phyloP scores from a whole-genome alignment of 2,797 vertebrate species.

The Dendrocincla fuliginosa region DNA sequence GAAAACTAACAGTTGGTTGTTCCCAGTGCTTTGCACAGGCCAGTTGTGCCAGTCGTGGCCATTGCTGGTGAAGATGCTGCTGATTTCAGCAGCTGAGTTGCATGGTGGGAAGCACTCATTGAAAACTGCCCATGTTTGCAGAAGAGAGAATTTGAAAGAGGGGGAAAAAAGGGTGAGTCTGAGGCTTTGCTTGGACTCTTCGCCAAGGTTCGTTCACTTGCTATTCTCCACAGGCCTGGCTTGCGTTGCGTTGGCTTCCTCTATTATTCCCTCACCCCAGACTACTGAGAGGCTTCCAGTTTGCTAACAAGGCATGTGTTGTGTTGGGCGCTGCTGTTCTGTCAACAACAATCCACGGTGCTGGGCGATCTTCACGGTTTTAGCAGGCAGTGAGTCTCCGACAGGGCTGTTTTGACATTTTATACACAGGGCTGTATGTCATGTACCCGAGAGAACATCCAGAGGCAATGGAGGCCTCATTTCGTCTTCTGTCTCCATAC shows the following conservation, averaged over 20 bases:
- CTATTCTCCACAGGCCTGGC: slow-evolving; percentile 49
- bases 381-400: slow-evolving; percentile 53
- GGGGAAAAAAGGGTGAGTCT: background rate
- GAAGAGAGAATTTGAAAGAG: slow-evolving; percentile 4
- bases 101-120: background rate
- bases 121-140: slow-evolving; percentile 5
- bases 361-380: slow-evolving; percentile 58
- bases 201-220: slow-evolving; percentile 49
- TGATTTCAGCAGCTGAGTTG: slow-evolving; percentile 2
- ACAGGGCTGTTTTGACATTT: slow-evolving; percentile 63
- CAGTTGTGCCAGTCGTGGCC: background rate
- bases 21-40: background rate
- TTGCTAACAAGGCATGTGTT: slow-evolving; percentile 70
- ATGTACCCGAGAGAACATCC: slow-evolving; percentile 11
- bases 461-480: background rate
- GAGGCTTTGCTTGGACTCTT: slow-evolving; percentile 44
- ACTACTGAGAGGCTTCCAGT: slow-evolving; percentile 65
- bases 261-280: slow-evolving; percentile 67
- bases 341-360: slow-evolving; percentile 63
- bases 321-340: slow-evolving; percentile 62
- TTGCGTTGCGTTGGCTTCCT: slow-evolving; percentile 23
- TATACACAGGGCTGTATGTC: slow-evolving; percentile 32
- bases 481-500: background rate
- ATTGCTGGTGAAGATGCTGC: background rate
- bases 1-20: background rate